Evolutionary conservation across 2,113 vertebrate genomes (phyloP), one percentile per base, ranked within the genome.

Genomic region (Rhadina sibilatrix): DNA sequence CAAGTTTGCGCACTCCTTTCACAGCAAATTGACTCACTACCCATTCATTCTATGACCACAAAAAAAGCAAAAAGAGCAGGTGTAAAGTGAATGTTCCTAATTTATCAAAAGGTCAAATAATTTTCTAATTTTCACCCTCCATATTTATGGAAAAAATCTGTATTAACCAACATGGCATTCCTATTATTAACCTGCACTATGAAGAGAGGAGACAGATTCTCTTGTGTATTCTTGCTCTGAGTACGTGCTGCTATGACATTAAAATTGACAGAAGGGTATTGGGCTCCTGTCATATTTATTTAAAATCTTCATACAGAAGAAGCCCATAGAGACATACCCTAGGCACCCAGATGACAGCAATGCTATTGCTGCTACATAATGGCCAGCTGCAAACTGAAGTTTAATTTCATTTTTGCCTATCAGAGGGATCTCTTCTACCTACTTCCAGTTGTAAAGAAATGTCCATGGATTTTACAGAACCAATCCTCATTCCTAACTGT

Each of bases 181-280:
- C 59, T 65, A 31, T 93, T 80, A 96, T 60, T 86, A 92, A 89
- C 63, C 80, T 65, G 23, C 33, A 57, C 38, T 82, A 80, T 60
- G 81, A 72, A 72, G 83, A 66, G 49, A 74, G 61, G 70, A 93
- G 50, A 77, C 50, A 87, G 81, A 83, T 65, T 65, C 95, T 92
- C 96, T 76, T 83, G 87, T 65, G 90, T 87, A 93, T 90, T 75
- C 53, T 84, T 79, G 81, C 74, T 89, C 21, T 11, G 53, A 96
- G 79, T 66, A 91, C 74, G 89, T 56, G 42, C 77, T 8, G 10
- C 66, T 94, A 79, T 59, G 81, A 94, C 94, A 96, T 94, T 95
- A 95, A 91, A 95, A 97, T 72, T 96, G 94, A 93, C 96, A 95
- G 91, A 72, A 96, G 25, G 30, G 91, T 94, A 96, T 54, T 93